A percentile compares a stretch with the other conserved stretches of the same genome.
Evolutionary conservation across 2,797 vertebrate species (phyloP).

Genomic region (Anniella stebbinsi): DNA sequence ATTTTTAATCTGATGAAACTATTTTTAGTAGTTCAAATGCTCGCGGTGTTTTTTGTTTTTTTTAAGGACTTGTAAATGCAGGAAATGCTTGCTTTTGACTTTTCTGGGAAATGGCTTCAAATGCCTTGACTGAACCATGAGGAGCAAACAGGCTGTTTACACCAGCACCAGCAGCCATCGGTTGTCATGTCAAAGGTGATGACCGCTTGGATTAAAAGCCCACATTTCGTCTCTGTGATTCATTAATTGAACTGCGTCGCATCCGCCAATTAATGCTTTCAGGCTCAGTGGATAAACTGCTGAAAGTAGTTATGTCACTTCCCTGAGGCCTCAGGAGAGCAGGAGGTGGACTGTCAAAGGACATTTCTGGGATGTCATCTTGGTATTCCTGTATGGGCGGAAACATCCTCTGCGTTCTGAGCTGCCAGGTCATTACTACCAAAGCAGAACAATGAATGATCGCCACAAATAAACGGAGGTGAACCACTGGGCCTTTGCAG

Average conservation of each 20-base stretch:
- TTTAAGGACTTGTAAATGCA: not conserved
- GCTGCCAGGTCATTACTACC: not conserved
- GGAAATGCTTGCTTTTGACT: not conserved
- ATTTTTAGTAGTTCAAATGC: not conserved
- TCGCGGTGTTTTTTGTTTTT: not conserved
- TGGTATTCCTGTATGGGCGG: not conserved
- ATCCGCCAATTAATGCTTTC: not conserved
- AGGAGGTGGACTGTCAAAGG: not conserved
- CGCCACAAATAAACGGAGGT: not conserved
- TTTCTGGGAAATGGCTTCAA: constrained; percentile 8
- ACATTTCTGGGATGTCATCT: no score
- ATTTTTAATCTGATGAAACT: not conserved
- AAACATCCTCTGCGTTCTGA: not conserved
- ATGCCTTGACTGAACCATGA: not conserved
- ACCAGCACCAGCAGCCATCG: fast-evolving
- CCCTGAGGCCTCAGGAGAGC: not conserved
- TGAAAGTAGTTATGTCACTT: not conserved
- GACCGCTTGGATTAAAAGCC: not conserved
- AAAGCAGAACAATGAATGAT: not conserved
- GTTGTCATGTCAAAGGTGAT: not conserved
- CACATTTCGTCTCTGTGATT: not conserved
- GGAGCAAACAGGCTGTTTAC: not conserved
- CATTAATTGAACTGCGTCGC: not conserved
- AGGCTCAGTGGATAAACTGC: not conserved
- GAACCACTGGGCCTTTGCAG: not conserved